phyloP scores from a whole-genome alignment of 2,888 invertebrate species.

The Tachina grossa region DNA sequence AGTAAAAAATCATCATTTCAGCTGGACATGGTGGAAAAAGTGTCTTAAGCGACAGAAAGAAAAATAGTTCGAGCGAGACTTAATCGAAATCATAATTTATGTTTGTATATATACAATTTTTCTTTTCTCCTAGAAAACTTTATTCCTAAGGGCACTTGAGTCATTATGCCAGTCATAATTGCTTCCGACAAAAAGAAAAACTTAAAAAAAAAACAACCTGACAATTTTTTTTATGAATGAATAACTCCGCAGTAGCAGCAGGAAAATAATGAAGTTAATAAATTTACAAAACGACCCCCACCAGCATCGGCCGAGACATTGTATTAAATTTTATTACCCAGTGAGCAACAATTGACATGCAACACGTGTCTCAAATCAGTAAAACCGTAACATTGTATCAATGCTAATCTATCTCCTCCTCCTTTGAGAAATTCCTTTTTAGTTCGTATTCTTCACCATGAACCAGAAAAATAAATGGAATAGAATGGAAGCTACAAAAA shows the following conservation, averaged over 20 bases:
- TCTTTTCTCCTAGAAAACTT: slow-evolving; percentile 15
- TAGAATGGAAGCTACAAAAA: slow-evolving; percentile 8
- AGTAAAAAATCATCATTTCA: neutral
- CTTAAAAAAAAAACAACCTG: slow-evolving; percentile 31
- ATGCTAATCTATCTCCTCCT: slow-evolving; percentile 59
- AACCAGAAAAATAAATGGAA: slow-evolving; percentile 16
- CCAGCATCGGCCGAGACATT: slow-evolving; percentile 14
- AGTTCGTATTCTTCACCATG: slow-evolving; percentile 2
- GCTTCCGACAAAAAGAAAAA: slow-evolving; percentile 34
- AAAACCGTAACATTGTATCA: slow-evolving; percentile 63
- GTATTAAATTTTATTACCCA: slow-evolving; percentile 59
- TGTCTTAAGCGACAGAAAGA: neutral
- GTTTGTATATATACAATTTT: slow-evolving; percentile 20
- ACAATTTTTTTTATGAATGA: neutral
- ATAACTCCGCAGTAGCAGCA: neutral
- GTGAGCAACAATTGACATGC: slow-evolving; percentile 69
- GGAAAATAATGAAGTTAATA: neutral
- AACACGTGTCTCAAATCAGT: slow-evolving; percentile 69
- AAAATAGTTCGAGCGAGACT: neutral
- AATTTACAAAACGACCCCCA: slow-evolving; percentile 22
- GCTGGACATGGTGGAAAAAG: too few relatives aligned
- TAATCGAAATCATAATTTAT: slow-evolving; percentile 12
- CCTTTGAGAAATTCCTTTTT: slow-evolving; percentile 1
- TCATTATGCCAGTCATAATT: slow-evolving; percentile 49
- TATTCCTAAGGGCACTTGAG: slow-evolving; percentile 34